Base-by-base conservation (phyloP, 2,797 vertebrate genomes). In the Antennarius maculatus region DNA sequence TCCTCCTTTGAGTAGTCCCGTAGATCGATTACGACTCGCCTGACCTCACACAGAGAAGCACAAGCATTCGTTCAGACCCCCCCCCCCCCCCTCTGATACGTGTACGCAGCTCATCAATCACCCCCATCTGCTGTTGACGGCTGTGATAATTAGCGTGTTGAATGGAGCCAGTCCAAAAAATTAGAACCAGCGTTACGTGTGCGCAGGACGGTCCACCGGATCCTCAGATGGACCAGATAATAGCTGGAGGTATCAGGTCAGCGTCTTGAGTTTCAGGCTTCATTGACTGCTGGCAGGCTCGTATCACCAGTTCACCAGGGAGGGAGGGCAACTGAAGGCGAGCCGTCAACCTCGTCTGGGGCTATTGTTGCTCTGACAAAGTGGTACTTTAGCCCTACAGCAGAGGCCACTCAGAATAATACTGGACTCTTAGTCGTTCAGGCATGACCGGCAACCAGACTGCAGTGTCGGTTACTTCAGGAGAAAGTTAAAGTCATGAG, bases 311-410 rank as follows among this genome's bases (percentile, higher is more conserved):
- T 65, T 72, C 48, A 71, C 13, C 31, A 9, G 72, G 64, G 63
- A 73, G 59, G 50, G 80, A 80, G 89, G 86, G 73, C 76, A 73
- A 34, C 29, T 65, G 29, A 74, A 77, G 86, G 83, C 80, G 69
- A 74, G 80, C 83, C 67, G 82, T 76, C 71, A 72, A 67, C 66
- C 75, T 65, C 52, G 81, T 79, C 84, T 82, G 57, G 53, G 18
- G 58, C 77, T 65, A 74, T 86, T 89, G 84, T 89, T 71, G 63
- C 71, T 63, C 58, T 23, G 43, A 84, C 82, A 89, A 89, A 89
- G 76, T 71, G 74, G 45, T 74, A 74, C 70, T 88, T 88, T 51
- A 52, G 64, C 4, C 18, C 43, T 61, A 76, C 80, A 72, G 41
- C 54, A 53, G 74, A 77, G 77, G 55, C 51, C 14, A 57, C 61